Percentiles rank a stretch among this genome's conserved stretches.
These are phyloP conservation scores for Masnerella sp. DNA, from an alignment of 2,888 invertebrate species.

Conservation along the genomic window DNA sequence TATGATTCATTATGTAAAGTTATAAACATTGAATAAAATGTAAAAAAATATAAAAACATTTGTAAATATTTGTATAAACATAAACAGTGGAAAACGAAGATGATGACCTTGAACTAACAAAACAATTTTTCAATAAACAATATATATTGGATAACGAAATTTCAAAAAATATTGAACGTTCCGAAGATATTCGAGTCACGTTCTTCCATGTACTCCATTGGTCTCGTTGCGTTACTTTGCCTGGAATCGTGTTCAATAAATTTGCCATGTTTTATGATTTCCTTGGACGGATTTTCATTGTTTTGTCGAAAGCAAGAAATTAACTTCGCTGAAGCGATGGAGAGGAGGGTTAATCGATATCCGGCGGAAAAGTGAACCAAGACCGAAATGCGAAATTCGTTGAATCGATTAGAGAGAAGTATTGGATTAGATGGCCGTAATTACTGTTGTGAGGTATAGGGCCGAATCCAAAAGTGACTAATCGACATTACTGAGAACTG, in stretches of 20 bases:
- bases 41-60: no score
- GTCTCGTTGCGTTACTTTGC: constrained; percentile 26
- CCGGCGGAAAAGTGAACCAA: not conserved
- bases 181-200: constrained; percentile 27
- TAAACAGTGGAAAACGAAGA: no score
- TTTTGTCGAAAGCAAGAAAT: constrained; percentile 14
- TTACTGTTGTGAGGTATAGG: constrained; percentile 27
- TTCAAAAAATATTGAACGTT: constrained; percentile 29
- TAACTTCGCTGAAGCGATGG: not conserved
- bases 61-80: no score
- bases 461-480: constrained; percentile 35
- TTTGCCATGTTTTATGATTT: constrained; percentile 28
- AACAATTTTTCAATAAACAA: no score
- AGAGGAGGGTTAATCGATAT: constrained; percentile 10
- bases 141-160: constrained; percentile 19
- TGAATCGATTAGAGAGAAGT: constrained; percentile 19
- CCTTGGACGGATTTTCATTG: constrained; percentile 8
- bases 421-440: constrained; percentile 29
- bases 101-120: no score
- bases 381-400: constrained; percentile 1
- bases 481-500: constrained; percentile 30
- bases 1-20: no score
- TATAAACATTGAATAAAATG: no score
- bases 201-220: constrained; percentile 8
- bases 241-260: constrained; percentile 27